Evolutionary conservation across 2,888 invertebrate species (phyloP).

Genomic region (Caenorhabditis sp.): DNA sequence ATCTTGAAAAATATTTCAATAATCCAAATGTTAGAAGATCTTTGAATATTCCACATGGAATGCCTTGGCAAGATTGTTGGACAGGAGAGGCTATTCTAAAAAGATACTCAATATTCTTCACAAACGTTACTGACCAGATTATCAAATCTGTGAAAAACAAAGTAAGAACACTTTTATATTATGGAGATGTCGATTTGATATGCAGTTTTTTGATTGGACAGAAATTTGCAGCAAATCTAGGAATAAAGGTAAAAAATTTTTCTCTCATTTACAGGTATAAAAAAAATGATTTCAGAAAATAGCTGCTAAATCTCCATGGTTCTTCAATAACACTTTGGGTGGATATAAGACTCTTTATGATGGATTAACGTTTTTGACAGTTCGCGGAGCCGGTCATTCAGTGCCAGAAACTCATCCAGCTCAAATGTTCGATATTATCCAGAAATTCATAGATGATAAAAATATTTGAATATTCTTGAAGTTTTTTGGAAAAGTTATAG

Average conservation of each 20-base stretch:
- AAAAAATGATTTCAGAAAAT: not conserved
- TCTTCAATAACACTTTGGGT: not conserved
- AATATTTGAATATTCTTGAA: too few relatives aligned
- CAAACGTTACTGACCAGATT: not conserved
- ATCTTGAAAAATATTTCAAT: slow-evolving; percentile 67
- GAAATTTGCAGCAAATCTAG: not conserved
- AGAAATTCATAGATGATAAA: not conserved
- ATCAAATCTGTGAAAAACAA: not conserved
- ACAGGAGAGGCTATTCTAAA: too few relatives aligned
- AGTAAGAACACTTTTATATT: not conserved
- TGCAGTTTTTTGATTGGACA: not conserved
- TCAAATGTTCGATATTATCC: not conserved
- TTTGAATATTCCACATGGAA: too few relatives aligned
- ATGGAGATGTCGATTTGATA: not conserved
- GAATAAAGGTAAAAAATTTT: not conserved
- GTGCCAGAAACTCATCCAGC: not conserved
- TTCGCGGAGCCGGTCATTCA: not conserved
- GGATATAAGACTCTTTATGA: not conserved
- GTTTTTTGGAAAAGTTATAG: too few relatives aligned
- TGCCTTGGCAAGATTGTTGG: too few relatives aligned
- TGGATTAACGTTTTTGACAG: not conserved
- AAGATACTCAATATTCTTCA: slow-evolving; percentile 11
- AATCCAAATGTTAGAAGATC: slow-evolving; percentile 16
- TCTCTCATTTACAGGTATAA: not conserved
- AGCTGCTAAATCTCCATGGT: not conserved